A percentile compares a stretch with the other conserved stretches of the same genome.
Conservation (phyloP, 2,797 vertebrate species). For the Pseudocheirus occidentalis region DNA sequence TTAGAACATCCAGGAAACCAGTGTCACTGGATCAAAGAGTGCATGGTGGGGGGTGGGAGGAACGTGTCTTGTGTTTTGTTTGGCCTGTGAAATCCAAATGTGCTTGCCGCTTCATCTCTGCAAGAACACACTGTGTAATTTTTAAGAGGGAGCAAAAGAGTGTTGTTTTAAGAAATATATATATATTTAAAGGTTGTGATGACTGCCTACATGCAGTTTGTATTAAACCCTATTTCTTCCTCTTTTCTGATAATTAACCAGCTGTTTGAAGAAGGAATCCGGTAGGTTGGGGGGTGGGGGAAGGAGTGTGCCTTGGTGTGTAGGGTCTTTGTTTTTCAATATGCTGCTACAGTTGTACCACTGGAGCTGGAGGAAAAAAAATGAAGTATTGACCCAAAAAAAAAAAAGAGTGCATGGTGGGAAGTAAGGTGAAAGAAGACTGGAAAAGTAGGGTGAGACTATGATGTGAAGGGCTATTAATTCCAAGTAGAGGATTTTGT, state of each 20-base stretch:
- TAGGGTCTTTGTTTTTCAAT: slow-evolving; percentile 77
- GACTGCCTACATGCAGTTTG: slow-evolving; percentile 16
- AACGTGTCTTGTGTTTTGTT: neutral
- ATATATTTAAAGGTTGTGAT: neutral
- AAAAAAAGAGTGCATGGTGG: no score
- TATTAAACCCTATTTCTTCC: slow-evolving; percentile 35
- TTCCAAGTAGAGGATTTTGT: neutral
- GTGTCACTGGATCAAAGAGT: neutral
- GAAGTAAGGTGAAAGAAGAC: neutral
- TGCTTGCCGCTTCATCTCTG: slow-evolving; percentile 66
- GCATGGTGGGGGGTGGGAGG: neutral
- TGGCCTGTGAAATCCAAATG: slow-evolving; percentile 45
- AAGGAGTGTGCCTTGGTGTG: slow-evolving; percentile 15
- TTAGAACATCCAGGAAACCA: neutral
- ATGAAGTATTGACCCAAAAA: slow-evolving; percentile 65
- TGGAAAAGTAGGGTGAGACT: neutral
- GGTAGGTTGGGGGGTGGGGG: slow-evolving; percentile 12
- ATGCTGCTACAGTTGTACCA: slow-evolving; percentile 91
- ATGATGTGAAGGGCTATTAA: neutral
- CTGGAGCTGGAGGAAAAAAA: slow-evolving; percentile 92
- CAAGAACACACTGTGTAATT: slow-evolving; percentile 52
- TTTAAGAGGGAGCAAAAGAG: slow-evolving; percentile 39
- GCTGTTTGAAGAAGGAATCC: neutral
- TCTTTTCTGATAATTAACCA: slow-evolving; percentile 26
- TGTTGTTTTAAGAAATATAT: neutral